Base-by-base conservation (phyloP, 2,113 vertebrate genomes). In the Euleptes europaea region DNA sequence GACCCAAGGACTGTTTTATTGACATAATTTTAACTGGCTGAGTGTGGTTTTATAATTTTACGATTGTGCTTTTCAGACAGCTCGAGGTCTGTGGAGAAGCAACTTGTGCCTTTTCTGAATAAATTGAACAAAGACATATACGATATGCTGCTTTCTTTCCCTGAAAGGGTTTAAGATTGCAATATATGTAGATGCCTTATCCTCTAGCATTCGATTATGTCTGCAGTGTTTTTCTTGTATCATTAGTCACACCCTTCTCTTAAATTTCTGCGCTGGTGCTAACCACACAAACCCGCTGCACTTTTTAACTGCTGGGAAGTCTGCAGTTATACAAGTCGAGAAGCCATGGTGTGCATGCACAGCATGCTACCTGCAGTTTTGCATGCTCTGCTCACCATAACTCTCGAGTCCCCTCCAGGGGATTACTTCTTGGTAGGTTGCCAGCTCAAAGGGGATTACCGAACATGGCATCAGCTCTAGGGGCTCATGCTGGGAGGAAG, bases 361-460 rank as follows among this genome's bases (percentile, higher is more conserved):
- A 78, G 31, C 19, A 26, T 33, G 21, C 31, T 47, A 7, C 44
- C 23, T 63, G 76, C 76, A 49, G 65, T 67, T 49, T 63, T 78
- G 23, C 1, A 0, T 44, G 0, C 73, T 1, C 15, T 47, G 35
- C 15, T 33, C 35, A 21, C 12, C 6, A 5, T 47, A 49, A 85
- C 70, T 17, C 11, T 60, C 67, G 84, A 84, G 80, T 88, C 86
- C 57, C 71, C 84, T 90, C 77, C 49, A 80, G 57, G 77, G 54
- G 38, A 49, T 73, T 38, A 49, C 57, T 75, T 81, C 76, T 49
- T 0, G 78, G 28, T 40, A 60, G 23, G 1, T 2, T 74, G 33
- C 49, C 88, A 67, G 65, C 73, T 54, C 63, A 74, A n/a, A 93
- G 89, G 93, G 92, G 92, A 91, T 93, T 74, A 82, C 87, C 82